Evolutionary conservation across 2,888 invertebrate genomes (phyloP).

Genomic region (Gasteruption jaculator): DNA sequence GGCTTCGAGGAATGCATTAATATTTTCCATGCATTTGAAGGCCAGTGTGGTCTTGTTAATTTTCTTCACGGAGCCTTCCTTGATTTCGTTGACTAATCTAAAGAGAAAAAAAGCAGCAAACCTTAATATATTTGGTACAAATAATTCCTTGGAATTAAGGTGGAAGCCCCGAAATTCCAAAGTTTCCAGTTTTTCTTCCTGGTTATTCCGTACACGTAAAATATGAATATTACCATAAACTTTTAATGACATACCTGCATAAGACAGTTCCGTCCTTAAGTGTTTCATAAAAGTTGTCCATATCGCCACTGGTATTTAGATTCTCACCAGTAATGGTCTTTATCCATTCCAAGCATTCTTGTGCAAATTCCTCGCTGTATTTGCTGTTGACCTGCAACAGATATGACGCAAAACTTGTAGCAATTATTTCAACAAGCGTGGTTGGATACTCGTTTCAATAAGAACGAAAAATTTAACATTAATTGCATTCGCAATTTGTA

Average conservation of each 20-base stretch:
- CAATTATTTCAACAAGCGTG: too few relatives aligned
- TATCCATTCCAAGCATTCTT: conserved; percentile 92
- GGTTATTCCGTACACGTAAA: too few relatives aligned
- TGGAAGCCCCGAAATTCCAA: too few relatives aligned
- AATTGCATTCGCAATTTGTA: too few relatives aligned
- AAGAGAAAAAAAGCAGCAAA: conserved; percentile 14
- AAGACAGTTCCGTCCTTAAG: conserved; percentile 87
- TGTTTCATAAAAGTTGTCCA: conserved; percentile 89
- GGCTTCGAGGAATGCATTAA: conserved; percentile 85
- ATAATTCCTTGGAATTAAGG: too few relatives aligned
- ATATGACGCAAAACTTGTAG: conserved; percentile 23
- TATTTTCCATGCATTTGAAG: conserved; percentile 99
- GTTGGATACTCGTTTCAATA: too few relatives aligned
- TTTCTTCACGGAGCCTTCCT: conserved; percentile 85
- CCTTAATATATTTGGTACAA: too few relatives aligned
- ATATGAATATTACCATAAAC: neutral
- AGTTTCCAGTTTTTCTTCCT: too few relatives aligned
- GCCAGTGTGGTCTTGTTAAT: conserved; percentile 85
- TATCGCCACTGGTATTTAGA: conserved; percentile 81
- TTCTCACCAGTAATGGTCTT: conserved; percentile 79
- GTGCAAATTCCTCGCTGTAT: conserved; percentile 92
- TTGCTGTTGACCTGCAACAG: conserved; percentile 89
- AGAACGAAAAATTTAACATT: too few relatives aligned
- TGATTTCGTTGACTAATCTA: conserved; percentile 81
- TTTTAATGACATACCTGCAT: conserved; percentile 87